These are phyloP conservation scores for Erinaceus europaeus DNA, from an alignment of 2,113 vertebrate species.

Conservation along the genomic window DNA sequence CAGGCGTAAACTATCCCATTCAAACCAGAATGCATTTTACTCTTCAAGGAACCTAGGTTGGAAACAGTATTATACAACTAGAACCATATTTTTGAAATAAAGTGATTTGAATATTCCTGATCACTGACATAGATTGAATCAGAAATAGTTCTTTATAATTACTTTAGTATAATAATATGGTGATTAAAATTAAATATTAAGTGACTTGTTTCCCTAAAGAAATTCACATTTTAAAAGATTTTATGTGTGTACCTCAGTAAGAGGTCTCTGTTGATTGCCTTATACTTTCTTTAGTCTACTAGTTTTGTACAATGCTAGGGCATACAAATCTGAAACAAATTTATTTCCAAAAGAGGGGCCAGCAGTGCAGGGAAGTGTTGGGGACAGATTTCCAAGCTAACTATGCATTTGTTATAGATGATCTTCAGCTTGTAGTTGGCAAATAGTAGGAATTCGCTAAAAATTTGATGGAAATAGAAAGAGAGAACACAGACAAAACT, in stretches of 20 bases:
- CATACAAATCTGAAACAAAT: not conserved
- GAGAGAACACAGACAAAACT: too few species aligned
- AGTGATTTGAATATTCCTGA: not conserved
- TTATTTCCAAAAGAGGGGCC: constrained; percentile 42
- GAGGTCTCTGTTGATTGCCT: not conserved
- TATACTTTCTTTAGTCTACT: not conserved
- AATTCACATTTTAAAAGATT: constrained; percentile 4
- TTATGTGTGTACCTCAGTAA: not conserved
- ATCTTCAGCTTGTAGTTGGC: constrained; percentile 22
- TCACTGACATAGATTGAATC: not conserved
- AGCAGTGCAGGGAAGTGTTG: not conserved
- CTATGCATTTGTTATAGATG: not conserved
- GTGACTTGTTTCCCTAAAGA: not conserved
- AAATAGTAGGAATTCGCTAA: constrained; percentile 59
- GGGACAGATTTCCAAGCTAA: not conserved
- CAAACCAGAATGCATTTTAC: not conserved
- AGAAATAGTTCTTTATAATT: constrained; percentile 3
- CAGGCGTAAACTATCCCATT: not conserved
- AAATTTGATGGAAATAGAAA: constrained; percentile 21
- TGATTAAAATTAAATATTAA: constrained; percentile 22
- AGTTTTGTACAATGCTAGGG: not conserved
- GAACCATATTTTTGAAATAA: not conserved
- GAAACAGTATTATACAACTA: not conserved
- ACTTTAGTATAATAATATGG: not conserved
- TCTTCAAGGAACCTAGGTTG: not conserved